A percentile compares a stretch with the other conserved stretches of the same genome.
Evolutionary conservation across 1,140 invertebrate genomes (phyloP).

Genomic region (Colletes gigas): DNA sequence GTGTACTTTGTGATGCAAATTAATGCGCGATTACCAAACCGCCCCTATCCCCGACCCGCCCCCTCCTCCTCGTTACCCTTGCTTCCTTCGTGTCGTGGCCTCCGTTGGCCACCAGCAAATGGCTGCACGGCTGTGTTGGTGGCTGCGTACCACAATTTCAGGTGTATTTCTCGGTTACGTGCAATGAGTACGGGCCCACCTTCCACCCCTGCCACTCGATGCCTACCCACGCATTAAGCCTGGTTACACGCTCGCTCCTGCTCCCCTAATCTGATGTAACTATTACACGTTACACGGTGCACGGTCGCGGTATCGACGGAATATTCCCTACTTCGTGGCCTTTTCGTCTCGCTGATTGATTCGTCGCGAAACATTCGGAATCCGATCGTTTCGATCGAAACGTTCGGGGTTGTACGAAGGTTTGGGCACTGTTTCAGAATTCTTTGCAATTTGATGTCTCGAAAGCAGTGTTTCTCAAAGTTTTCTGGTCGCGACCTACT

Average conservation of each 20-base stretch:
- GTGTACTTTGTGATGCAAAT: constrained; percentile 79
- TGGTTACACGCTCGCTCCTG: constrained; percentile 66
- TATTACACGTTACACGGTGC: constrained; percentile 72
- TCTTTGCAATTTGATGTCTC: too few relatives aligned
- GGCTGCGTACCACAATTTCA: constrained; percentile 32
- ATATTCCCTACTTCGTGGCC: constrained; percentile 7
- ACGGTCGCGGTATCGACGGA: constrained; percentile 30
- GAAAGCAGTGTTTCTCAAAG: too few relatives aligned
- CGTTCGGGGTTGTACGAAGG: too few relatives aligned
- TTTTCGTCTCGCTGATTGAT: constrained; percentile 2
- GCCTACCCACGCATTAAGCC: constrained; percentile 68
- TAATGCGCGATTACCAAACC: constrained; percentile 79
- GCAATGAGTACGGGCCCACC: constrained; percentile 45
- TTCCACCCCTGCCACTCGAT: constrained; percentile 53
- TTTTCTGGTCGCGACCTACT: too few relatives aligned
- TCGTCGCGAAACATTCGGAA: not conserved
- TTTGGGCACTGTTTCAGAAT: too few relatives aligned
- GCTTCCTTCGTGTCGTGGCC: constrained; percentile 45
- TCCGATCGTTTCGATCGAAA: too few relatives aligned
- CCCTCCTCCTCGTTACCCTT: constrained; percentile 53
- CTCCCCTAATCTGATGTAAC: constrained; percentile 74
- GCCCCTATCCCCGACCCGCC: constrained; percentile 50
- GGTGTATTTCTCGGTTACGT: constrained; percentile 46
- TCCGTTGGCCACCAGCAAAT: constrained; percentile 28
- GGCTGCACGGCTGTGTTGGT: constrained; percentile 8